A percentile compares a stretch with the other conserved stretches of the same genome.
phyloP scores from a whole-genome alignment of 35 echinoderm and acorn worm species.

The Patiria miniata region DNA sequence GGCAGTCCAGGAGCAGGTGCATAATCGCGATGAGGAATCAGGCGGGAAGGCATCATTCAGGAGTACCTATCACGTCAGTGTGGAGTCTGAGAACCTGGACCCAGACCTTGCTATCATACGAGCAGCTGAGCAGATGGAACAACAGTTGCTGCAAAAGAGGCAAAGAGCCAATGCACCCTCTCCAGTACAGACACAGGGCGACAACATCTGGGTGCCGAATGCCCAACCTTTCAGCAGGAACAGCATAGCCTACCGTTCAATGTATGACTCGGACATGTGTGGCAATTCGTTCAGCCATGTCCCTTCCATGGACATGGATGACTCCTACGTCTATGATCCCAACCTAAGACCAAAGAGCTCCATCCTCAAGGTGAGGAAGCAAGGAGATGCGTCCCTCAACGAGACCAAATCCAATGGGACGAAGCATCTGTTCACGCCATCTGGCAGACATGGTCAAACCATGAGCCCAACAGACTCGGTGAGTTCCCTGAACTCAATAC shows the following conservation, averaged over 20 bases:
- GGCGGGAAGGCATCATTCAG: slow-evolving; percentile 69
- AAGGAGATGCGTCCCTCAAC: slow-evolving; percentile 23
- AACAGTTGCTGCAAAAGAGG: slow-evolving; percentile 16
- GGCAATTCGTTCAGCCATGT: slow-evolving; percentile 16
- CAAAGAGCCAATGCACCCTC: background rate
- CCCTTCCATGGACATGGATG: background rate
- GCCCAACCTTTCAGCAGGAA: background rate
- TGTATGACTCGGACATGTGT: background rate
- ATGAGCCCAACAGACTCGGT: slow-evolving; percentile 48
- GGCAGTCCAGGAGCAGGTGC: background rate
- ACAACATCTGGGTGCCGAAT: slow-evolving; percentile 6
- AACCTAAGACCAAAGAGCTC: slow-evolving; percentile 70
- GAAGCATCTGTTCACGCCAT: background rate
- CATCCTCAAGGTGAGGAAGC: slow-evolving; percentile 71
- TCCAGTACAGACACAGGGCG: background rate
- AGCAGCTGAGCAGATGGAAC: slow-evolving; percentile 78
- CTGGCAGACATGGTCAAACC: slow-evolving; percentile 13
- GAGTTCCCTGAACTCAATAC: slow-evolving; percentile 17
- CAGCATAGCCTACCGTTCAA: background rate
- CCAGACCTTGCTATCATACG: slow-evolving; percentile 89
- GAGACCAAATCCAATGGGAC: background rate
- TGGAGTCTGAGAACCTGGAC: slow-evolving; percentile 65
- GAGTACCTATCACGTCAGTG: slow-evolving; percentile 69
- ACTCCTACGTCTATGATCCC: slow-evolving; percentile 81
- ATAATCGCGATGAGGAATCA: slow-evolving; percentile 13